Evolutionary conservation across 2,113 vertebrate species (phyloP).

Genomic region (Gorilla gorilla): DNA sequence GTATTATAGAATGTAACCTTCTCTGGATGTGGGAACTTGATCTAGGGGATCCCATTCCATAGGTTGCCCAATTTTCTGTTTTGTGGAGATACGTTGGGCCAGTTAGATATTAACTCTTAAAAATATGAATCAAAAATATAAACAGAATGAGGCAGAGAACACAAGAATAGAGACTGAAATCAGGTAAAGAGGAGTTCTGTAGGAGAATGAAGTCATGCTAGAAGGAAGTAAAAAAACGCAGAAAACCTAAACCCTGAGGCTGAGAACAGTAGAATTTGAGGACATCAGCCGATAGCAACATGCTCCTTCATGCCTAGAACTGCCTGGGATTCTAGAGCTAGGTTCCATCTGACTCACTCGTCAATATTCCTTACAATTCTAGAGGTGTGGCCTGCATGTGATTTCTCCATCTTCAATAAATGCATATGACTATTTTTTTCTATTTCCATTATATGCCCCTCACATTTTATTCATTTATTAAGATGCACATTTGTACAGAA

Average conservation of each 20-base stretch:
- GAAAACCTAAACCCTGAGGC: neutral
- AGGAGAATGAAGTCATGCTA: neutral
- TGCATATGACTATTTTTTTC: neutral
- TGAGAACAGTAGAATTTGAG: neutral
- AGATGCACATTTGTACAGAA: neutral
- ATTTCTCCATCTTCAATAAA: neutral
- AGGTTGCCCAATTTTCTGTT: neutral
- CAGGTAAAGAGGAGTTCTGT: neutral
- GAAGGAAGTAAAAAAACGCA: neutral
- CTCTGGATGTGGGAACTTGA: neutral
- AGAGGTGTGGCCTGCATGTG: neutral
- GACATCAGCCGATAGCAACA: neutral
- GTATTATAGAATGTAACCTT: neutral
- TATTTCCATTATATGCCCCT: neutral
- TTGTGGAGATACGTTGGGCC: neutral
- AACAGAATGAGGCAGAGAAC: neutral
- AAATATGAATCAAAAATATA: neutral
- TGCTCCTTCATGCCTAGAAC: fast-evolving
- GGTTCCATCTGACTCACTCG: too few relatives aligned
- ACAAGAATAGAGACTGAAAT: neutral
- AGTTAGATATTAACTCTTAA: neutral
- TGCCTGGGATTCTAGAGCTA: too few relatives aligned
- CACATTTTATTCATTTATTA: neutral
- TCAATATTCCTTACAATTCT: neutral
- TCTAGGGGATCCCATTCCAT: neutral